Percentiles rank a stretch among this genome's conserved stretches.
Conservation (phyloP, 2,113 vertebrate genomes). For the Equus przewalskii region DNA sequence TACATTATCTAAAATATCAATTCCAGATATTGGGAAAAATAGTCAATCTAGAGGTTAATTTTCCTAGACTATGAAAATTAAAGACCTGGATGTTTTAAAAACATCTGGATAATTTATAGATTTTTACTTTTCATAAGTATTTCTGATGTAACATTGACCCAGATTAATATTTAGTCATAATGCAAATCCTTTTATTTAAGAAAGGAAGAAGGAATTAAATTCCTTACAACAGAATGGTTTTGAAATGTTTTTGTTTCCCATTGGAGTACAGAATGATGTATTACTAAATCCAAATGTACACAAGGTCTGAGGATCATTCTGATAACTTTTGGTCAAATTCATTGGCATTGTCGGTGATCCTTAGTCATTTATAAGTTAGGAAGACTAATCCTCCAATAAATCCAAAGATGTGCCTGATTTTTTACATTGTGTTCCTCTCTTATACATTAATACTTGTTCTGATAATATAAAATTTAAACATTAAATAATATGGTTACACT, state of each 20-base stretch:
- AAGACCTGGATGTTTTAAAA: constrained; percentile 2
- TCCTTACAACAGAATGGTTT: neutral
- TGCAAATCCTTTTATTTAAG: constrained; percentile 7
- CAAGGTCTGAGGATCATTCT: neutral
- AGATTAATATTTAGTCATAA: neutral
- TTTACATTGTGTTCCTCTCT: neutral
- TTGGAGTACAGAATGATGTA: neutral
- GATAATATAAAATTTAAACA: constrained; percentile 39
- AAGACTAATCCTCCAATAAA: constrained; percentile 28
- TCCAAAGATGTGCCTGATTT: neutral
- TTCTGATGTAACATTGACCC: neutral
- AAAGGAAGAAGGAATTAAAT: constrained; percentile 1
- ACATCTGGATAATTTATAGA: neutral
- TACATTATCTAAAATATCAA: constrained; percentile 18
- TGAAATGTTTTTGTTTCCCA: neutral
- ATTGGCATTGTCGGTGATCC: neutral
- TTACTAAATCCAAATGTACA: neutral
- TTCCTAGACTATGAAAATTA: constrained; percentile 6
- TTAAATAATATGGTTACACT: neutral
- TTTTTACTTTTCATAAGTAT: constrained; percentile 38
- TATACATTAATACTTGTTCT: constrained; percentile 13
- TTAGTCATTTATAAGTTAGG: neutral
- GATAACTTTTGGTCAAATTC: constrained; percentile 27
- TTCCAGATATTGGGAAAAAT: neutral
- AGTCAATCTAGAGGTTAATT: neutral